A percentile compares a stretch with the other conserved stretches of the same genome.
phyloP scores from a whole-genome alignment of 2,113 vertebrate genomes.

The Trinectes maculatus region DNA sequence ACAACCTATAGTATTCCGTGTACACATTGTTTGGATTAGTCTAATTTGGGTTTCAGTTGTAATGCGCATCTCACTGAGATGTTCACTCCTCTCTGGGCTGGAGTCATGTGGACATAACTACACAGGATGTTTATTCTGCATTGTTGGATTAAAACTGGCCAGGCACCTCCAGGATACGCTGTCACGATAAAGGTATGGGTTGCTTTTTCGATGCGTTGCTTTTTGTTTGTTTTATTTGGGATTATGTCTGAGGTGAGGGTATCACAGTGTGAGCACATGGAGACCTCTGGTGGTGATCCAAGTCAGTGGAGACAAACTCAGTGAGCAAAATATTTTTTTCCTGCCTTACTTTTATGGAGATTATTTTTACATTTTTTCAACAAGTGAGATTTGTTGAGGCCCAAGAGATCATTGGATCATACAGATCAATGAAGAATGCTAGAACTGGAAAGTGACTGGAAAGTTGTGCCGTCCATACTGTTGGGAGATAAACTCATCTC shows the following conservation, averaged over 20 bases:
- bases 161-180: slow-evolving; percentile 74
- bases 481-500: slow-evolving; percentile 55
- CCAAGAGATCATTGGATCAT: slow-evolving; percentile 71
- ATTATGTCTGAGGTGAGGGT: slow-evolving; percentile 79
- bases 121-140: slow-evolving; percentile 84
- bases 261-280: slow-evolving; percentile 74
- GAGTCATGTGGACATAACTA: slow-evolving; percentile 84
- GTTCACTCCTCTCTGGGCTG: slow-evolving; percentile 60
- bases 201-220: slow-evolving; percentile 48
- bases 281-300: slow-evolving; percentile 74
- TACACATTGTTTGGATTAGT: slow-evolving; percentile 80
- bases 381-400: slow-evolving; percentile 67
- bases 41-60: slow-evolving; percentile 69
- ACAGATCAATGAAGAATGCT: slow-evolving; percentile 62
- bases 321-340: slow-evolving; percentile 77
- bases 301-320: slow-evolving; percentile 68
- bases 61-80: slow-evolving; percentile 48
- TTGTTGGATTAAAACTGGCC: slow-evolving; percentile 89
- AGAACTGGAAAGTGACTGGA: slow-evolving; percentile 70
- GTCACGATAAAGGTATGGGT: slow-evolving; percentile 74
- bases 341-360: slow-evolving; percentile 78
- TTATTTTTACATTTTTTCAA: slow-evolving; percentile 69
- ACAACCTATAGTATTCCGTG: slow-evolving; percentile 65
- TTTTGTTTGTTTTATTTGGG: slow-evolving; percentile 65
- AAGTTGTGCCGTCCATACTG: slow-evolving; percentile 6